Conservation (phyloP, 2,888 invertebrate genomes). For the Sipunculus nudus region DNA sequence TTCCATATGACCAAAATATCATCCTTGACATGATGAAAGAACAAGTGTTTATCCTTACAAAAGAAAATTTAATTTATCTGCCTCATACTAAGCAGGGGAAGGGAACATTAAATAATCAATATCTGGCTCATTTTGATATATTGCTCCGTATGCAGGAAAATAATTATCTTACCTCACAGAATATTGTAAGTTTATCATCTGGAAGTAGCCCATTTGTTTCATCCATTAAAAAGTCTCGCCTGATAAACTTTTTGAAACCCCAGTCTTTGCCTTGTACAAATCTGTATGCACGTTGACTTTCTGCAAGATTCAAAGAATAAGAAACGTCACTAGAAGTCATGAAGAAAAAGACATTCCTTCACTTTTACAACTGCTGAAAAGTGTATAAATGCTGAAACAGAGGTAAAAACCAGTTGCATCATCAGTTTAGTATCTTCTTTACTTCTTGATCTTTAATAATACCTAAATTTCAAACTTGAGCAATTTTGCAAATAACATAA, state of each 20-base stretch:
- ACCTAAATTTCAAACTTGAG: too few relatives aligned
- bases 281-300: constrained; percentile 92
- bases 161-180: constrained; percentile 93
- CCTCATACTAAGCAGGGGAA: too few relatives aligned
- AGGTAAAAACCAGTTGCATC: not conserved
- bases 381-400: not conserved
- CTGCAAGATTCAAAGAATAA: constrained; percentile 67
- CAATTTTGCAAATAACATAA: too few relatives aligned
- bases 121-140: too few relatives aligned
- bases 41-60: too few relatives aligned
- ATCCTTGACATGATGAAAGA: too few relatives aligned
- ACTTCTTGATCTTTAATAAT: too few relatives aligned
- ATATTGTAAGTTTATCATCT: constrained; percentile 98
- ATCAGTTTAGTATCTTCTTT: not conserved
- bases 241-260: constrained; percentile 99
- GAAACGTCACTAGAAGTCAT: constrained; percentile 2
- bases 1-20: too few relatives aligned
- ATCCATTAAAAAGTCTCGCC: constrained; percentile 97
- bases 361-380: too few relatives aligned
- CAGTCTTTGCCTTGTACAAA: constrained; percentile 99
- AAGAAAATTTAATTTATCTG: too few relatives aligned
- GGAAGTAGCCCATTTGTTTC: constrained; percentile 98
- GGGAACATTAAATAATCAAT: too few relatives aligned
- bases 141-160: too few relatives aligned
- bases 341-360: not conserved